phyloP scores from a whole-genome alignment of 30 jellyfish, hydroid and myxozoan genomes.

The Mastigias papua region DNA sequence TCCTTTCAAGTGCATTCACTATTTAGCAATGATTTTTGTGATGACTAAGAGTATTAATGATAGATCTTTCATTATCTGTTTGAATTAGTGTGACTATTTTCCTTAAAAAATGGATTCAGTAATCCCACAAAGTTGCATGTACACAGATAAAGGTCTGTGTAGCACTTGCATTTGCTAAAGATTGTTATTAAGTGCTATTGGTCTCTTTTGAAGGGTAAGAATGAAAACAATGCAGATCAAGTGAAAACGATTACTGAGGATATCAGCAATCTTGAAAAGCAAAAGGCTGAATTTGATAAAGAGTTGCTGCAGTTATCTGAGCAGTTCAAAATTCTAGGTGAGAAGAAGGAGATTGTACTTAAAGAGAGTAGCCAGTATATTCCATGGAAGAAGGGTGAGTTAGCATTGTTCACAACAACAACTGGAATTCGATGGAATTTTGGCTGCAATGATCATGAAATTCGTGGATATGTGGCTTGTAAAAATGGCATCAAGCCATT shows the following conservation, averaged over 20 bases:
- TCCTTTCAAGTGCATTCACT: not conserved
- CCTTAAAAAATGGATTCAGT: too few species aligned
- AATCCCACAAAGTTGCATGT: not conserved
- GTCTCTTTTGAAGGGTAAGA: not conserved
- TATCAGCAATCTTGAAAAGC: not conserved
- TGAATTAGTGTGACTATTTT: not conserved
- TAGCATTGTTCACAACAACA: constrained; percentile 55
- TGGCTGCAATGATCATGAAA: constrained; percentile 62
- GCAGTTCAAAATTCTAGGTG: constrained; percentile 18
- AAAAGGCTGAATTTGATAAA: not conserved
- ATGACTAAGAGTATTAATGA: too few species aligned
- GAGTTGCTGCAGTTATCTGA: not conserved
- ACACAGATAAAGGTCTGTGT: not conserved
- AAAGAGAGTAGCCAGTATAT: constrained; percentile 21
- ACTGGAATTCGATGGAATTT: constrained; percentile 87
- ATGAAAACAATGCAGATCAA: not conserved
- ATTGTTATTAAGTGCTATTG: not conserved
- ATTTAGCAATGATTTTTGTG: too few species aligned
- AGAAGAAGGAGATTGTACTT: constrained; percentile 25
- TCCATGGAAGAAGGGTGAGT: constrained; percentile 46
- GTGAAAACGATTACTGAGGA: not conserved
- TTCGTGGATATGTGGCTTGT: constrained; percentile 77
- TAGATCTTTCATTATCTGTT: not conserved
- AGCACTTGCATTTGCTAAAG: too few species aligned
- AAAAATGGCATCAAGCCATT: constrained; percentile 73